Conservation (phyloP, 1,140 invertebrate species). For the Asbolus verrucosus region DNA sequence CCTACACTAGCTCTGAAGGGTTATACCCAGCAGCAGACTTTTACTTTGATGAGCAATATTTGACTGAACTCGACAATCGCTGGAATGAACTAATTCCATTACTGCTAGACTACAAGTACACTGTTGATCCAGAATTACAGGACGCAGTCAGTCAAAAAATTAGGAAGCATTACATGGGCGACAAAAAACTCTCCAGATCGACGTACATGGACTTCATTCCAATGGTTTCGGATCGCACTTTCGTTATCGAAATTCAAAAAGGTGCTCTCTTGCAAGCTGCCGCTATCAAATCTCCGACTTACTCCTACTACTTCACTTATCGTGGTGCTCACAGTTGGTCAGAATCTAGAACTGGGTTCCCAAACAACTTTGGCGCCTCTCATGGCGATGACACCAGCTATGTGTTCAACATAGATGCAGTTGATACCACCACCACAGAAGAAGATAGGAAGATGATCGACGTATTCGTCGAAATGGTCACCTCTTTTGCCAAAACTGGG, state of each 20-base stretch:
- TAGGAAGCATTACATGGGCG: conserved; percentile 54
- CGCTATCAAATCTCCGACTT: conserved; percentile 69
- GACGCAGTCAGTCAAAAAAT: conserved; percentile 55
- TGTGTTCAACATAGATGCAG: conserved; percentile 47
- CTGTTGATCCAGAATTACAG: conserved; percentile 43
- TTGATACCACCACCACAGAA: conserved; percentile 11
- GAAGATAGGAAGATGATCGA: conserved; percentile 44
- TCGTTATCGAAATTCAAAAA: conserved; percentile 69
- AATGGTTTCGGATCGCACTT: conserved; percentile 73
- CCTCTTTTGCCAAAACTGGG: conserved; percentile 39
- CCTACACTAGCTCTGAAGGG: conserved; percentile 63
- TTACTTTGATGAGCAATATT: conserved; percentile 40
- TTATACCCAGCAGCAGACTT: conserved; percentile 63
- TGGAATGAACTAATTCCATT: conserved; percentile 54
- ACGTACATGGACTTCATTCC: conserved; percentile 55
- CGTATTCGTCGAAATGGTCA: conserved; percentile 37
- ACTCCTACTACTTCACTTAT: conserved; percentile 71
- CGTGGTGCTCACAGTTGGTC: conserved; percentile 58
- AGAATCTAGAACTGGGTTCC: conserved; percentile 41
- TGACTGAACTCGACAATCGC: conserved; percentile 36
- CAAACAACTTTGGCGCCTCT: conserved; percentile 54
- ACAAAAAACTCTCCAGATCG: conserved; percentile 47
- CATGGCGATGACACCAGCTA: conserved; percentile 60
- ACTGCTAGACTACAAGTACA: conserved; percentile 58
- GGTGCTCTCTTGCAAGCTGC: conserved; percentile 69